Evolutionary conservation across 2,113 vertebrate species (phyloP).

Genomic region (Macquaria ambigua): DNA sequence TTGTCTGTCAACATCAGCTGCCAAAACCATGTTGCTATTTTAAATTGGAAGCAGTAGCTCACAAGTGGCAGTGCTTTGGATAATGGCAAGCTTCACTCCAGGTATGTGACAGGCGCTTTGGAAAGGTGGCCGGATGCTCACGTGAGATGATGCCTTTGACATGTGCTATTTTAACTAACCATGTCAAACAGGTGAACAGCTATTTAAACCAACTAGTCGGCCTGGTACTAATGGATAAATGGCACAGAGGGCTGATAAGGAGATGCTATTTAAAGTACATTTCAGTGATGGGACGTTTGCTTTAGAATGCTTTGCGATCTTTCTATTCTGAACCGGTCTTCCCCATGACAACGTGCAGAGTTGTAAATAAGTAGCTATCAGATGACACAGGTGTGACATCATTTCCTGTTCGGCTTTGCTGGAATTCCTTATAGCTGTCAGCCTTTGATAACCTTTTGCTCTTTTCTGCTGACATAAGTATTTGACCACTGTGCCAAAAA

Average conservation of each 20-base stretch:
- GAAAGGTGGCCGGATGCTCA: slow-evolving; percentile 37
- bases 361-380: slow-evolving; percentile 42
- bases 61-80: slow-evolving; percentile 53
- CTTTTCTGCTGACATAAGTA: slow-evolving; percentile 57
- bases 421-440: slow-evolving; percentile 41
- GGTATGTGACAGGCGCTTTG: slow-evolving; percentile 58
- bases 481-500: slow-evolving; percentile 27
- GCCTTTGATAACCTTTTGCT: slow-evolving; percentile 46
- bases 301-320: slow-evolving; percentile 19
- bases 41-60: slow-evolving; percentile 45
- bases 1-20: slow-evolving; percentile 60
- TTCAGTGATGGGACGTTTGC: background rate
- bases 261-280: slow-evolving; percentile 23
- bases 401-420: slow-evolving; percentile 55
- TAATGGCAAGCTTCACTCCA: slow-evolving; percentile 39
- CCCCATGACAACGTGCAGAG: slow-evolving; percentile 46
- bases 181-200: slow-evolving; percentile 15
- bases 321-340: slow-evolving; percentile 26
- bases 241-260: slow-evolving; percentile 12
- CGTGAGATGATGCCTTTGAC: slow-evolving; percentile 35
- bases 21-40: slow-evolving; percentile 75
- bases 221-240: background rate
- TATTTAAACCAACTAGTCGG: background rate
- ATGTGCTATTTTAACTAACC: slow-evolving; percentile 36
- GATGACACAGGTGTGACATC: slow-evolving; percentile 57